Evolutionary conservation across 2,113 vertebrate species (phyloP).

Genomic region (Channa maculata): DNA sequence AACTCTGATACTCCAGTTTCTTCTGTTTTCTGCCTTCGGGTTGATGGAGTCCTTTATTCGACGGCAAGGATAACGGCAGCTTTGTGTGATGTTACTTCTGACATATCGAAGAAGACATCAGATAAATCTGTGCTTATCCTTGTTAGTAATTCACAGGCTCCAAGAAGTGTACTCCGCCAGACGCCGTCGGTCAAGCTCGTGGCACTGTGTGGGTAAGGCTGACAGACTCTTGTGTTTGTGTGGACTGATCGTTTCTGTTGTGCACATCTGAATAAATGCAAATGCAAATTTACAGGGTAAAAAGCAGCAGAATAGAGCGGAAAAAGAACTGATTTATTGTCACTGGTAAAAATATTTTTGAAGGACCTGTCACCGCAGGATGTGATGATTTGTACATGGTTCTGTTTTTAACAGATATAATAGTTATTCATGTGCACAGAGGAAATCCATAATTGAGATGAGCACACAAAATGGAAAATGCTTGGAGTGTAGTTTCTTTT

Average conservation of each 20-base stretch:
- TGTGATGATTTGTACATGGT: background rate
- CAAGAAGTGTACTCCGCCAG: conserved; percentile 23
- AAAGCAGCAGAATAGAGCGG: background rate
- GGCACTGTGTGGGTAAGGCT: conserved; percentile 10
- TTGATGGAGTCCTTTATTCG: conserved; percentile 36
- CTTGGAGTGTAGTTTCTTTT: too few relatives aligned
- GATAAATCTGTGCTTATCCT: conserved; percentile 90
- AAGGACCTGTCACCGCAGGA: background rate
- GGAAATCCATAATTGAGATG: background rate
- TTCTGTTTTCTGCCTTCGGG: background rate
- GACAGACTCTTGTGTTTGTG: background rate
- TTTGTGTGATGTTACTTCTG: conserved; percentile 90
- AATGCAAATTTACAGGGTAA: background rate
- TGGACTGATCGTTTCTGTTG: background rate
- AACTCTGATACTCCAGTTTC: conserved; percentile 5
- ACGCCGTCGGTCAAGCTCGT: background rate
- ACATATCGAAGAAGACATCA: conserved; percentile 86
- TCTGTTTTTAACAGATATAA: conserved; percentile 25
- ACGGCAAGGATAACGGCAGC: conserved; percentile 85
- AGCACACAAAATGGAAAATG: too few relatives aligned
- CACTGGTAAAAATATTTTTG: background rate
- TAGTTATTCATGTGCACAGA: conserved; percentile 17
- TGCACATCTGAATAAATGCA: background rate
- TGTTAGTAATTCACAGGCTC: conserved; percentile 77
- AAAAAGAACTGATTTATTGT: background rate